Evolutionary conservation across 2,888 invertebrate genomes (phyloP), one percentile per base, ranked within the genome.

Genomic region (Thecocarcelia acutangulata): DNA sequence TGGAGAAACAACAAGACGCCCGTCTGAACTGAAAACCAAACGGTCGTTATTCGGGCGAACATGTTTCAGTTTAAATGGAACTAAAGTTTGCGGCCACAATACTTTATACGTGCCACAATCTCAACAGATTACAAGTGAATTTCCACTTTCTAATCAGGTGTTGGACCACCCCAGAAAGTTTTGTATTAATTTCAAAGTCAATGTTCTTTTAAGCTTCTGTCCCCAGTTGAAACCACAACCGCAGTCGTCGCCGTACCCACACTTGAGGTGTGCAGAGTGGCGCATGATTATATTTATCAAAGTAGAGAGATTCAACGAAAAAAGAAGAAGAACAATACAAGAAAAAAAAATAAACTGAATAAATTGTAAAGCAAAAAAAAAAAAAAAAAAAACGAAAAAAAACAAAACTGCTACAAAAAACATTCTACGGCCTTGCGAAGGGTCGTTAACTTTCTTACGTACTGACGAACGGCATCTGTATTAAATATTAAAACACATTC

Each of bases 261-360:
- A 78, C 78, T 75, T 75, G 74, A 82, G 82, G 78, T 82, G 78
- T 78, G 69, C 68, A 77, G 68, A 82, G 81, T 82, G 82, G 82
- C 82, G 82, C 82, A 82, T 82, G 82, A 82, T 82, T 82, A 82
- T 78, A 82, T 78, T 82, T 82, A 82, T 82, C 78, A 82, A 82
- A 82, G 82, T 74, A 70, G 59, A 82, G 74, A 74, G 74, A 82
- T 78, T 74, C 73, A 73, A 64, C 76, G 77, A 76, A 48, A 74
- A 69, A 28, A 72, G 64, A 56, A 9, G 8, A 40, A n/a, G n/a
- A 58, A 12, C 48, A 50, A 21, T 19, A 50, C 50, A 13, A 59
- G 19, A 48, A 46, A 12, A 63, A 80, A 33, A 28, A 28, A 33
- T 1, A 33, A 33, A 33, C 5, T 33, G 33, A 33, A 50, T 64